A percentile compares a stretch with the other conserved stretches of the same genome.
These are phyloP conservation scores for Heliconius charithonia DNA, from an alignment of 2,888 invertebrate genomes.

Conservation along the genomic window DNA sequence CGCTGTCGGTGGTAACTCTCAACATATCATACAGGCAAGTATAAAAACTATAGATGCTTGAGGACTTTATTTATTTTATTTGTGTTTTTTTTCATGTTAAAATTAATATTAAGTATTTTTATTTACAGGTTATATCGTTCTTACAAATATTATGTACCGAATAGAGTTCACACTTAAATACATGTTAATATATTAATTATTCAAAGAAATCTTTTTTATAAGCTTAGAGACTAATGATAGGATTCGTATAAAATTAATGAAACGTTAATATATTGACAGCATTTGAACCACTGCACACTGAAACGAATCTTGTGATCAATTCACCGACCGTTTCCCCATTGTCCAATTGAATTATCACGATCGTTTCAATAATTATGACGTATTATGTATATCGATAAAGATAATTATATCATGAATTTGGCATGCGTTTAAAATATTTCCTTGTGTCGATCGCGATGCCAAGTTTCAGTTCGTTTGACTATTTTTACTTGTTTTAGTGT, in stretches of 20 bases:
- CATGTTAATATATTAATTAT: too few species aligned
- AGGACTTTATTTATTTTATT: not conserved
- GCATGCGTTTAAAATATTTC: not conserved
- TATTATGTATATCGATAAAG: not conserved
- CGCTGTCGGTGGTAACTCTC: conserved; percentile 91
- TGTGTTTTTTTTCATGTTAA: too few species aligned
- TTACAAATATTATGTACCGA: too few species aligned
- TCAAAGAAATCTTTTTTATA: too few species aligned
- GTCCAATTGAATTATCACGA: conserved; percentile 13
- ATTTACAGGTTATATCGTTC: too few species aligned
- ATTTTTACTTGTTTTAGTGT: not conserved
- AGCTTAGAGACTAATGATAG: too few species aligned
- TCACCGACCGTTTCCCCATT: not conserved
- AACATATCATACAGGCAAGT: conserved; percentile 91
- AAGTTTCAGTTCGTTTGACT: conserved; percentile 3
- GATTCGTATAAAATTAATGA: conserved; percentile 1
- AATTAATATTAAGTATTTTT: too few species aligned
- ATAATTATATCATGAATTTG: conserved; percentile 8
- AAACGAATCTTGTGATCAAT: conserved; percentile 18
- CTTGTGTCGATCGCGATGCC: not conserved
- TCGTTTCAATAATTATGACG: conserved; percentile 12
- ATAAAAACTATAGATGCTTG: conserved; percentile 31
- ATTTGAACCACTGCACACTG: not conserved
- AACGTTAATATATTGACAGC: not conserved
- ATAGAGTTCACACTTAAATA: too few species aligned